Evolutionary conservation across 2,113 vertebrate species (phyloP).

Genomic region (Labeo rohita): DNA sequence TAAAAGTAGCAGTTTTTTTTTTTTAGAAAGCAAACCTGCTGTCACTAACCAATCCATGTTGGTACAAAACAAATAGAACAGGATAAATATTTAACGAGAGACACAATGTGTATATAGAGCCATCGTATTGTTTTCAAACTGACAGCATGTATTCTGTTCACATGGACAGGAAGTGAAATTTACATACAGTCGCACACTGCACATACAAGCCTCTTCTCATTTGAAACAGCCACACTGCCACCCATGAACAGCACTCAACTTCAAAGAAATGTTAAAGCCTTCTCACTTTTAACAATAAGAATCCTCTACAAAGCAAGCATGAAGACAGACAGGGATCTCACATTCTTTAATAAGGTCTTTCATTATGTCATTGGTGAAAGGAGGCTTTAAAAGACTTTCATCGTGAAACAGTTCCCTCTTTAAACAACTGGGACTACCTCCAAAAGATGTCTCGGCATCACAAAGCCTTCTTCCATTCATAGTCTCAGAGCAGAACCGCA

Average conservation of each 20-base stretch:
- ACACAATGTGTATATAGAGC: neutral
- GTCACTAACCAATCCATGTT: neutral
- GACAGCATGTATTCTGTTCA: neutral
- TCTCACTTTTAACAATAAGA: conserved; percentile 10
- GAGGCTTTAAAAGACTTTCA: conserved; percentile 37
- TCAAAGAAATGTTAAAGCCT: neutral
- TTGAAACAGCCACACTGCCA: neutral
- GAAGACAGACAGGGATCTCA: conserved; percentile 27
- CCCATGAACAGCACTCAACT: neutral
- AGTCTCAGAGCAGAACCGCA: conserved; percentile 43
- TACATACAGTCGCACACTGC: neutral
- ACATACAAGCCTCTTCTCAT: neutral
- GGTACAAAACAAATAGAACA: neutral
- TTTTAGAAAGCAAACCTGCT: neutral
- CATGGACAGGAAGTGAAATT: neutral
- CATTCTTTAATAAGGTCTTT: conserved; percentile 33
- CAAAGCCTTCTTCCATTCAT: conserved; percentile 26
- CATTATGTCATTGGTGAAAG: conserved; percentile 42
- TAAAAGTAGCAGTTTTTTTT: rapidly evolving
- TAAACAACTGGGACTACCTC: conserved; percentile 38
- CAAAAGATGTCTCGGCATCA: conserved; percentile 13
- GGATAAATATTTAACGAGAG: neutral
- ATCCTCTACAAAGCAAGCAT: neutral
- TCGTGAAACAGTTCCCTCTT: conserved; percentile 32
- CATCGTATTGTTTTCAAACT: neutral